These are phyloP conservation scores for Oeneis ivallda DNA, from an alignment of 2,888 invertebrate genomes.

Conservation along the genomic window DNA sequence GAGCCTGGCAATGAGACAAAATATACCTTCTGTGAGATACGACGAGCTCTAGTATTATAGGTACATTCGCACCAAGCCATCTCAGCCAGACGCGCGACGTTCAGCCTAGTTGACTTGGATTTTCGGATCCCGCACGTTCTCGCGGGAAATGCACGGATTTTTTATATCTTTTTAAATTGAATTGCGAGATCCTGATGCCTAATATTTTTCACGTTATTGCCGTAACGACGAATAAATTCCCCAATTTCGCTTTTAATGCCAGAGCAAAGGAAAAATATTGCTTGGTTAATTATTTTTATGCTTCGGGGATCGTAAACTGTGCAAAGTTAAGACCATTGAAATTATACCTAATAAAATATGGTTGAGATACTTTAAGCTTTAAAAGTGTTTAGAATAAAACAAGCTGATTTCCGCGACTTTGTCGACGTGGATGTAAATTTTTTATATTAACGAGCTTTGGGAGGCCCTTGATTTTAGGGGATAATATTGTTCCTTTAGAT, in stretches of 20 bases:
- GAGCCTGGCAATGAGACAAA: too few species aligned
- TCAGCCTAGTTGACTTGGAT: too few species aligned
- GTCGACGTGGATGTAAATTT: too few species aligned
- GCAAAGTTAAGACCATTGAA: not conserved
- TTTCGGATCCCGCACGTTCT: not conserved
- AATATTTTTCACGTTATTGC: constrained; percentile 17
- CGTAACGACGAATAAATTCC: constrained; percentile 22
- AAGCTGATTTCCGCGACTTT: too few species aligned
- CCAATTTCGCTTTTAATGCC: constrained; percentile 25
- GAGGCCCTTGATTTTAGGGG: too few species aligned
- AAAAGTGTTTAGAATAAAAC: too few species aligned
- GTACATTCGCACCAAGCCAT: too few species aligned
- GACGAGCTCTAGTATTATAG: too few species aligned
- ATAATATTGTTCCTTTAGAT: too few species aligned
- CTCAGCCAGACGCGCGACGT: too few species aligned
- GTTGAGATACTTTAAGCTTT: too few species aligned
- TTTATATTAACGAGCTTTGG: not conserved
- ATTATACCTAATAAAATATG: not conserved
- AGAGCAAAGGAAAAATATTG: constrained; percentile 22
- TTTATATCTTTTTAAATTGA: constrained; percentile 16
- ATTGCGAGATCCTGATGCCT: constrained; percentile 9
- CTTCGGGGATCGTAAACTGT: constrained; percentile 16
- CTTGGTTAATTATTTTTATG: constrained; percentile 26
- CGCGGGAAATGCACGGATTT: constrained; percentile 1
- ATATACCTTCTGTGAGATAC: too few species aligned